phyloP scores from a whole-genome alignment of 2,797 vertebrate genomes.

The Acrossocheilus wenchowensis region DNA sequence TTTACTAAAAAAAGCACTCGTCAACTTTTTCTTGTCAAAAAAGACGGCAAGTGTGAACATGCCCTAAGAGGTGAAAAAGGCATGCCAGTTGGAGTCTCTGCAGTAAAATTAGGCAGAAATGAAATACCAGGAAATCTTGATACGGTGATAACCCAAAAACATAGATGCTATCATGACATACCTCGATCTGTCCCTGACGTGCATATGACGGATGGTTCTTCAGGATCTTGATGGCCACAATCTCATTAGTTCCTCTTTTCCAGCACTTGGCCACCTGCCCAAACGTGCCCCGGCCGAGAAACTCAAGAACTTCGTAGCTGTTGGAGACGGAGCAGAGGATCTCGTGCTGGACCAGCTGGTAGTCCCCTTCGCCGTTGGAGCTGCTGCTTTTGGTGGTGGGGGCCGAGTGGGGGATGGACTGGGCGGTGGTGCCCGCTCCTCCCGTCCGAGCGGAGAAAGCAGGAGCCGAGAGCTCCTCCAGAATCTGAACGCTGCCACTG shows the following conservation, averaged over 20 bases:
- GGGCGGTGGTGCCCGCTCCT: slow-evolving; percentile 85
- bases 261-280: slow-evolving; percentile 99
- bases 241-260: slow-evolving; percentile 98
- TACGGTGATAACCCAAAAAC: background rate
- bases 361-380: slow-evolving; percentile 95
- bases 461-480: slow-evolving; percentile 95
- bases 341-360: slow-evolving; percentile 97
- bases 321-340: slow-evolving; percentile 97
- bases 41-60: too few species aligned
- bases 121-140: background rate
- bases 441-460: slow-evolving; percentile 88
- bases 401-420: slow-evolving; percentile 92
- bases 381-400: slow-evolving; percentile 96
- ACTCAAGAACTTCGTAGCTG: slow-evolving; percentile 95
- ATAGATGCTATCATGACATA: slow-evolving; percentile 68
- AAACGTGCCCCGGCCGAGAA: slow-evolving; percentile 94
- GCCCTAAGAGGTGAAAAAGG: background rate
- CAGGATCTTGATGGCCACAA: slow-evolving; percentile 97
- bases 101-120: background rate
- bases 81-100: background rate
- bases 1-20: too few species aligned
- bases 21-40: too few species aligned
- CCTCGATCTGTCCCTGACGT: slow-evolving; percentile 97
- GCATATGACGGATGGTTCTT: slow-evolving; percentile 98
- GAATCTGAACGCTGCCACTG: slow-evolving; percentile 95